Percentiles rank a stretch among this genome's conserved stretches.
Conservation (phyloP, 2,888 invertebrate species). For the Thera britannica region DNA sequence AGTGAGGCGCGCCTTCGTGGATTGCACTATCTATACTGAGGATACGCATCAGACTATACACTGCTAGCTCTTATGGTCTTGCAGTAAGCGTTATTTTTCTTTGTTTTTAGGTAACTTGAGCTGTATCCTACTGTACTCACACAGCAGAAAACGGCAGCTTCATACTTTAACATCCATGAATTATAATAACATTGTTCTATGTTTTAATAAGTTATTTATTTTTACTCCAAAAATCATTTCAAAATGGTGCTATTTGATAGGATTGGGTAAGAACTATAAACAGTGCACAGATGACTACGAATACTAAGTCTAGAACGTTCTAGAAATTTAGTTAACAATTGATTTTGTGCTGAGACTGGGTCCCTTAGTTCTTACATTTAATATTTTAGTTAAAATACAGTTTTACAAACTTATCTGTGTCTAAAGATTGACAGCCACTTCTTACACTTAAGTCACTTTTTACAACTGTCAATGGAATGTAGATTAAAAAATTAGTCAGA, state of each 20-base stretch:
- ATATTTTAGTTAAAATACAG: conserved; percentile 24
- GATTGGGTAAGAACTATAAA: conserved; percentile 30
- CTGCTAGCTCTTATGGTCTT: too few species aligned
- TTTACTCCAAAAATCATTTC: conserved; percentile 4
- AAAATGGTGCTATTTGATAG: conserved; percentile 21
- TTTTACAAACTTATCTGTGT: conserved; percentile 23
- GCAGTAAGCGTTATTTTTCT: too few species aligned
- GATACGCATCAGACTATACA: too few species aligned
- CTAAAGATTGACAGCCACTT: background rate
- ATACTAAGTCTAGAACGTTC: conserved; percentile 41
- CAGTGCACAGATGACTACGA: conserved; percentile 40
- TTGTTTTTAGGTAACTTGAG: too few species aligned
- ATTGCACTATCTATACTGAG: too few species aligned
- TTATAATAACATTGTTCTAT: background rate
- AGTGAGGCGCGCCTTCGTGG: too few species aligned
- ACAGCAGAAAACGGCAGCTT: too few species aligned
- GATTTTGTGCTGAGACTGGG: conserved; percentile 72
- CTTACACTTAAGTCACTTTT: too few species aligned
- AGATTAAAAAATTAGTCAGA: too few species aligned
- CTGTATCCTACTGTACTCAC: too few species aligned
- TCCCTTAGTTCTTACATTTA: conserved; percentile 57
- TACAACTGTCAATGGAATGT: too few species aligned
- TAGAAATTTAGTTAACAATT: conserved; percentile 47
- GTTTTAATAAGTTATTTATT: background rate
- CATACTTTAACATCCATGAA: too few species aligned